Conservation (phyloP, 2,797 vertebrate species). For the Zalophus californianus region DNA sequence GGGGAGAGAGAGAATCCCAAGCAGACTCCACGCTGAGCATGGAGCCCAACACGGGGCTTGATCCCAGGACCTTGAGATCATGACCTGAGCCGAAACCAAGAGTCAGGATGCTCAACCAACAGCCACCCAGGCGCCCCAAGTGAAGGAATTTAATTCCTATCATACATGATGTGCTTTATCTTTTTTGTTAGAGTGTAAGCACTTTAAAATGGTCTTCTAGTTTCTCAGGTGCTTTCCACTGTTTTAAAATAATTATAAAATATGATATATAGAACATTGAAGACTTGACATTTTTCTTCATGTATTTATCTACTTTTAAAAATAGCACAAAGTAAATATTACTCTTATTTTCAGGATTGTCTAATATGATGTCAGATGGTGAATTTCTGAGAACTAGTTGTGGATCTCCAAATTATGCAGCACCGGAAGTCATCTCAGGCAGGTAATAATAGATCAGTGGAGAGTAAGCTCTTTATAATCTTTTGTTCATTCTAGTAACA, state of each 20-base stretch:
- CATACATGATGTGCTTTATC: not conserved
- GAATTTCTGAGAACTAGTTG: slow-evolving; percentile 99
- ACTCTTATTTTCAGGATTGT: slow-evolving; percentile 91
- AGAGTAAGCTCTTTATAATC: not conserved
- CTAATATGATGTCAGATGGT: slow-evolving; percentile 99
- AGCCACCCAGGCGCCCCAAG: not conserved
- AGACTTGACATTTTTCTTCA: not conserved
- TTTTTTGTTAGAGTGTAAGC: not conserved
- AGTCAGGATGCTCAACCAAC: not conserved
- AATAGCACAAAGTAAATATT: slow-evolving; percentile 28
- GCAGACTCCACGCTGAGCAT: not conserved
- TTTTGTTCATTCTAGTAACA: not conserved
- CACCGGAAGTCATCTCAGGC: slow-evolving; percentile 99
- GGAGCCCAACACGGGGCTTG: not conserved
- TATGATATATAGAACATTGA: not conserved
- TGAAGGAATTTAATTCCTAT: not conserved
- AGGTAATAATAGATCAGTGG: slow-evolving; percentile 88
- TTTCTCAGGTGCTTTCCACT: not conserved
- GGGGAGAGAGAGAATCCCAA: not conserved
- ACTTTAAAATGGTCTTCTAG: not conserved
- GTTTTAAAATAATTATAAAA: slow-evolving; percentile 6
- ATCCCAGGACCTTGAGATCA: not conserved
- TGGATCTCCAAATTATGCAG: slow-evolving; percentile 98
- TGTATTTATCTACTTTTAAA: not conserved
- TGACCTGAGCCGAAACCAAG: not conserved